A percentile compares a stretch with the other conserved stretches of the same genome.
phyloP scores from a whole-genome alignment of 1,140 invertebrate genomes.

The Armadillidium nasatum region DNA sequence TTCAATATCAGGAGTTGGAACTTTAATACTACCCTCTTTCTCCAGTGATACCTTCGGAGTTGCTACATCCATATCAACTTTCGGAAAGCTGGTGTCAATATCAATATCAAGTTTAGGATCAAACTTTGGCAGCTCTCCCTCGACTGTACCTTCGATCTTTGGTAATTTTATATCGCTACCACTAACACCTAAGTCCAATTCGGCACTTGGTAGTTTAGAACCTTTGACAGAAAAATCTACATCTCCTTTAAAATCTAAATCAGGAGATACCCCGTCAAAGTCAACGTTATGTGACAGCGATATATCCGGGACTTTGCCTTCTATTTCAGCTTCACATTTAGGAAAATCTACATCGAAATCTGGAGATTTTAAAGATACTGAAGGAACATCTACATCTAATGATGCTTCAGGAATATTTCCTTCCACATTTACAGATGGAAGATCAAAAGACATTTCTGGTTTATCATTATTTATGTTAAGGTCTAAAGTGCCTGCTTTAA shows the following conservation, averaged over 20 bases:
- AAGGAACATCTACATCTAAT: too few relatives aligned
- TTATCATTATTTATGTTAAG: too few relatives aligned
- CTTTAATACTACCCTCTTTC: not conserved
- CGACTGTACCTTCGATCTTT: too few relatives aligned
- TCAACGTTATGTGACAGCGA: not conserved
- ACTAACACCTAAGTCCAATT: slow-evolving; percentile 17
- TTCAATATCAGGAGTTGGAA: slow-evolving; percentile 16
- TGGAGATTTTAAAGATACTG: not conserved
- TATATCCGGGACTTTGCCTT: too few relatives aligned
- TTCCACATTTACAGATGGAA: slow-evolving; percentile 21
- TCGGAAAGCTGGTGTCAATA: too few relatives aligned
- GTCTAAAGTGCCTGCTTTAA: not conserved
- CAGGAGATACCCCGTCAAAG: not conserved
- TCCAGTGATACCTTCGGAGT: too few relatives aligned
- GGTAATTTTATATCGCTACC: slow-evolving; percentile 9
- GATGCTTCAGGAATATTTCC: not conserved
- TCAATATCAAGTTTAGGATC: too few relatives aligned
- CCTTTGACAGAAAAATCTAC: not conserved
- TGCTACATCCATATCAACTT: too few relatives aligned
- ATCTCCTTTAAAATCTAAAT: slow-evolving; percentile 10
- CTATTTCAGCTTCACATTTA: not conserved
- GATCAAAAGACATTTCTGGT: not conserved
- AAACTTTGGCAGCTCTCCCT: too few relatives aligned
- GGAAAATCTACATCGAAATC: slow-evolving; percentile 10
- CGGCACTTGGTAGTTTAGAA: not conserved